These are phyloP conservation scores for Lottia scabra DNA, from an alignment of 2,888 invertebrate genomes.

Conservation along the genomic window DNA sequence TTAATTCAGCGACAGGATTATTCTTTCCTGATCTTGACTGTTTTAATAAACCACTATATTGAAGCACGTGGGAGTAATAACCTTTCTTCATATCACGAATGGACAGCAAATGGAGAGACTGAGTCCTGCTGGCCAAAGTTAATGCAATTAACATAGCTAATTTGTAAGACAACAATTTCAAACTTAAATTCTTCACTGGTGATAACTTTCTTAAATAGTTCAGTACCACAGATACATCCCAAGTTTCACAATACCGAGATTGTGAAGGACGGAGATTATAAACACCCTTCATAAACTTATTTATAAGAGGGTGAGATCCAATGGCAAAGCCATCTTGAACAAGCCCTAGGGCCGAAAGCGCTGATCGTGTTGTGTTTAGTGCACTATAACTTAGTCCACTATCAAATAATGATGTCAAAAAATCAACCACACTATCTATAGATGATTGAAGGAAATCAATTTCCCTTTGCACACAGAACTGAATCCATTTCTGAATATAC, in stretches of 20 bases:
- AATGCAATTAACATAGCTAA: slow-evolving; percentile 23
- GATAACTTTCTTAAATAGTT: slow-evolving; percentile 13
- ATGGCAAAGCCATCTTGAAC: slow-evolving; percentile 18
- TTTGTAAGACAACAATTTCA: slow-evolving; percentile 18
- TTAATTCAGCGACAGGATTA: slow-evolving; percentile 17
- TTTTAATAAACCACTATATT: slow-evolving; percentile 16
- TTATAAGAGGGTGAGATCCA: slow-evolving; percentile 25
- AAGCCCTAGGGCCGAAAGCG: slow-evolving; percentile 18
- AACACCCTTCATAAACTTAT: slow-evolving; percentile 14
- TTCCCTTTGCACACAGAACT: slow-evolving; percentile 16
- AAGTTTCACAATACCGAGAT: slow-evolving; percentile 21
- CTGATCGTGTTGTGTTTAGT: slow-evolving; percentile 22
- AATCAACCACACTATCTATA: slow-evolving; percentile 6
- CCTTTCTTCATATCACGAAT: slow-evolving; percentile 8
- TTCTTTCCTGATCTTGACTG: neutral
- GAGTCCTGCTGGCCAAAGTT: slow-evolving; percentile 19
- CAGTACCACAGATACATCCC: slow-evolving; percentile 20
- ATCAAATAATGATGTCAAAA: slow-evolving; percentile 12
- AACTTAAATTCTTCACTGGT: neutral
- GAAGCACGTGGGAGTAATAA: slow-evolving; percentile 16
- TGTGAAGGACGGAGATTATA: slow-evolving; percentile 24
- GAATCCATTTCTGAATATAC: slow-evolving; percentile 25
- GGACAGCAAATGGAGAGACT: slow-evolving; percentile 12
- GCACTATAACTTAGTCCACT: slow-evolving; percentile 17
- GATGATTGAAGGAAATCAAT: slow-evolving; percentile 14